These are phyloP conservation scores for Lithobius niger DNA, from an alignment of 1,140 invertebrate genomes.

Conservation along the genomic window DNA sequence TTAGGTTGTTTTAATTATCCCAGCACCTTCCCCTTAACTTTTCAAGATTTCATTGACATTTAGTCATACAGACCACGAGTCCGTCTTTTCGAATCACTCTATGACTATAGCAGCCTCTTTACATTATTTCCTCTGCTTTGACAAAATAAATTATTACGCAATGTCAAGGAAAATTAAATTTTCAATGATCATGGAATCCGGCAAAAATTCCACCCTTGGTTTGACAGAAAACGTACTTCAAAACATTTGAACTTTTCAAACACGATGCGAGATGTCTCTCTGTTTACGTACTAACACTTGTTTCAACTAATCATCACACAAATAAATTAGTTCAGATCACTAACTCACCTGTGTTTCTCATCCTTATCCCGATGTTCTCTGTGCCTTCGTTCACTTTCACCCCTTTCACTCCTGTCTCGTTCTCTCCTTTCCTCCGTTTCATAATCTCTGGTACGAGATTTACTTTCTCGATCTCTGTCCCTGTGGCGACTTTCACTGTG, in stretches of 20 bases:
- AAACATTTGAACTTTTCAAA: neutral
- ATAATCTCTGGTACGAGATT: no score
- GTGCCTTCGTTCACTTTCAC: constrained; percentile 14
- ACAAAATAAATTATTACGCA: no score
- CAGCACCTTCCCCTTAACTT: no score
- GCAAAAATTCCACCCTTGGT: neutral
- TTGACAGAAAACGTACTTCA: neutral
- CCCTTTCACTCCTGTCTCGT: constrained; percentile 3
- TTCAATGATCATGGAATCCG: no score
- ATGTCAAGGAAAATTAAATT: no score
- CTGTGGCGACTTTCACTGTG: constrained; percentile 12
- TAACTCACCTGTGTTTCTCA: neutral
- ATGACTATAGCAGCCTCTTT: no score
- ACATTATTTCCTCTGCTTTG: no score
- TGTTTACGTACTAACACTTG: neutral
- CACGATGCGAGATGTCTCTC: neutral
- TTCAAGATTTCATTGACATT: no score
- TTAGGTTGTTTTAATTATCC: no score
- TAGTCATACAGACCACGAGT: no score
- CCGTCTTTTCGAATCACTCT: no score
- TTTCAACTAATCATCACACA: neutral
- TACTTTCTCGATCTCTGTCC: constrained; percentile 14
- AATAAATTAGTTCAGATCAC: neutral
- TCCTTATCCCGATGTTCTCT: constrained; percentile 16
- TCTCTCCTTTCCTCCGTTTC: constrained; percentile 13